phyloP scores from a whole-genome alignment of 2,797 vertebrate species.

The Cyprinodon diabolis region DNA sequence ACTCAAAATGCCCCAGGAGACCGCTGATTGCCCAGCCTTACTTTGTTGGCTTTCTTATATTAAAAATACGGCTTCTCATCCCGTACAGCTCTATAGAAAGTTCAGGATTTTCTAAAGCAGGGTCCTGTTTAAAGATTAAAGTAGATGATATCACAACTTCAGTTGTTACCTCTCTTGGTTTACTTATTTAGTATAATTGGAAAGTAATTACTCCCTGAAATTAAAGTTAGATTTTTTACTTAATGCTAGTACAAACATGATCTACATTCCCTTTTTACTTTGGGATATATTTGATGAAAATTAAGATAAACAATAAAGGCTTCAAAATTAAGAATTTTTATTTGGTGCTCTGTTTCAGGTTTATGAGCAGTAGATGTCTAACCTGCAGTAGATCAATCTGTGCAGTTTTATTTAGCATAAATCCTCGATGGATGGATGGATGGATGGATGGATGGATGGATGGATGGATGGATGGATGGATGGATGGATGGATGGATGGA shows the following conservation, averaged over 20 bases:
- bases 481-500: too few relatives aligned
- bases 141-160: not conserved
- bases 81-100: not conserved
- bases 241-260: not conserved
- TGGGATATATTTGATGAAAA: not conserved
- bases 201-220: not conserved
- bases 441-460: not conserved
- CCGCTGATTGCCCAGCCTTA: constrained; percentile 31
- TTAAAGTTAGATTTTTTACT: not conserved
- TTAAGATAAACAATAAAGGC: not conserved
- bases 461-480: too few relatives aligned
- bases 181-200: not conserved
- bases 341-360: not conserved
- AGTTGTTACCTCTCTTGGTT: not conserved
- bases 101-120: not conserved
- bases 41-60: constrained; percentile 25
- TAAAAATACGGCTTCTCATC: constrained; percentile 26
- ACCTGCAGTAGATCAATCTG: not conserved
- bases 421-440: not conserved
- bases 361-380: not conserved
- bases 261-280: not conserved
- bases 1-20: constrained; percentile 59
- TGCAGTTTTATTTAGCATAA: not conserved
- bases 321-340: not conserved
- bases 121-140: not conserved